Evolutionary conservation across 2,888 invertebrate species (phyloP).

Genomic region (Melipona bicolor): DNA sequence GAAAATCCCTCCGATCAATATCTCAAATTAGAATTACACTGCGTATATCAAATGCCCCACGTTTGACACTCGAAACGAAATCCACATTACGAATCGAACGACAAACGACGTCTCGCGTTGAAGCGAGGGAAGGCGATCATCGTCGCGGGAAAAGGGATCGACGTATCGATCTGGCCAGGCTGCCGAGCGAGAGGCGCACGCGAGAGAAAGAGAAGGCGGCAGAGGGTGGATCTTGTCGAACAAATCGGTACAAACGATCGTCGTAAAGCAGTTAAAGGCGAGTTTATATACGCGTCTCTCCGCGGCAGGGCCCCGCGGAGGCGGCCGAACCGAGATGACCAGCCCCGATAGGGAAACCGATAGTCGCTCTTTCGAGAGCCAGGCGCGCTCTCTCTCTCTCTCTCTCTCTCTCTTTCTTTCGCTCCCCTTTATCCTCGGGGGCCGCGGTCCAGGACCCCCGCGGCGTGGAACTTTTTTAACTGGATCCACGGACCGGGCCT

Average conservation of each 20-base stretch:
- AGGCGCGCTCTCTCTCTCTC: too few relatives aligned
- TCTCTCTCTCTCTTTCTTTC: too few relatives aligned
- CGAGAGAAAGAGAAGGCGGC: not conserved
- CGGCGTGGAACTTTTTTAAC: slow-evolving; percentile 70
- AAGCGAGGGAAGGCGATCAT: not conserved
- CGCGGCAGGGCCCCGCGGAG: slow-evolving; percentile 69
- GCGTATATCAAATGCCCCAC: too few relatives aligned
- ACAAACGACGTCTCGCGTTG: not conserved
- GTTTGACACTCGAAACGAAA: too few relatives aligned
- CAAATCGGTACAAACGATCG: slow-evolving; percentile 84
- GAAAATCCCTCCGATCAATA: too few relatives aligned
- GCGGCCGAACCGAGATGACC: slow-evolving; percentile 79
- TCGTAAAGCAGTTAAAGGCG: slow-evolving; percentile 83
- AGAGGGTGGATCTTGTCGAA: slow-evolving; percentile 79
- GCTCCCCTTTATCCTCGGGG: slow-evolving; percentile 59
- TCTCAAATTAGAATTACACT: too few relatives aligned
- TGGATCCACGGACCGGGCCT: slow-evolving; percentile 47
- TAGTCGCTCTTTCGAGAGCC: slow-evolving; percentile 75
- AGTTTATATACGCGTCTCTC: slow-evolving; percentile 78
- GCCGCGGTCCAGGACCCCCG: slow-evolving; percentile 72
- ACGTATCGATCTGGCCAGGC: not conserved
- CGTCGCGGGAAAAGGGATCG: slow-evolving; percentile 30
- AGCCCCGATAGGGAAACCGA: slow-evolving; percentile 81
- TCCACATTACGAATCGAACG: not conserved
- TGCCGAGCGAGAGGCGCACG: not conserved